Conservation (phyloP, 2,113 vertebrate species). For the Nesogale talazaci region DNA sequence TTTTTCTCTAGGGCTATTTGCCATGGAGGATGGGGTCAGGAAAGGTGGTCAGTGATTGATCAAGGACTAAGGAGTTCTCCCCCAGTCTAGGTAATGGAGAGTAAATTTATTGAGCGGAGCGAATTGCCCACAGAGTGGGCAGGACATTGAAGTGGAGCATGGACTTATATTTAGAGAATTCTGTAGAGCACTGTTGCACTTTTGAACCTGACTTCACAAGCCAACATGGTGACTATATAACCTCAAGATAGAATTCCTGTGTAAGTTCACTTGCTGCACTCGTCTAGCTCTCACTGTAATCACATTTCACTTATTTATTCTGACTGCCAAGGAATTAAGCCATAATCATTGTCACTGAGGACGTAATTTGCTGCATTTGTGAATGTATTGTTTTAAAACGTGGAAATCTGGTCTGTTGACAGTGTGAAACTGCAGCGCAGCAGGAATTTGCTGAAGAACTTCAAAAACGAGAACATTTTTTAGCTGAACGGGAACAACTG, state of each 20-base stretch:
- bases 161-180: too few relatives aligned
- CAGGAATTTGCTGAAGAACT: slow-evolving; percentile 89
- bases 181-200: not conserved
- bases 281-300: not conserved
- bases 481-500: slow-evolving; percentile 85
- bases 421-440: slow-evolving; percentile 89
- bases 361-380: not conserved
- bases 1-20: not conserved
- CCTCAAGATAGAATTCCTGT: slow-evolving; percentile 10
- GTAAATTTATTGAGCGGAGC: not conserved
- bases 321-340: not conserved
- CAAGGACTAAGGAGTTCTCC: not conserved
- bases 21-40: not conserved
- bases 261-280: not conserved
- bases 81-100: not conserved
- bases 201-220: not conserved
- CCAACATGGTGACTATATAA: not conserved
- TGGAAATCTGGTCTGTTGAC: slow-evolving; percentile 54
- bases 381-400: slow-evolving; percentile 1
- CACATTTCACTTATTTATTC: not conserved
- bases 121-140: not conserved
- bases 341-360: not conserved
- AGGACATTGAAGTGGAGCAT: not conserved
- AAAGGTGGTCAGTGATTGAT: not conserved
- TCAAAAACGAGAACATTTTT: slow-evolving; percentile 85